Evolutionary conservation across 2,113 vertebrate genomes (phyloP).

Genomic region (Phalacrocorax carbo): DNA sequence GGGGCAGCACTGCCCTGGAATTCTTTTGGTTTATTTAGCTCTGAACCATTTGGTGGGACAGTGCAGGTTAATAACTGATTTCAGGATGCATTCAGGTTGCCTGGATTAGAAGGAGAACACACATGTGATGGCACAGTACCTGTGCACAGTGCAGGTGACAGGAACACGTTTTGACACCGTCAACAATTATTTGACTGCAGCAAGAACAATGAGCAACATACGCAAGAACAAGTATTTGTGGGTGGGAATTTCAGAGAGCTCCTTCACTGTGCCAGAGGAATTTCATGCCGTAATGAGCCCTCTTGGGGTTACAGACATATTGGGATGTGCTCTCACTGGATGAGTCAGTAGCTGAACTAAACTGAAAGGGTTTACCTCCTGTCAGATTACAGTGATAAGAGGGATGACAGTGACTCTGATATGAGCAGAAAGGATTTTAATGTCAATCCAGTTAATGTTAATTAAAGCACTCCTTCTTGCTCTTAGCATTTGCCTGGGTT

Average conservation of each 20-base stretch:
- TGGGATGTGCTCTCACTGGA: background rate
- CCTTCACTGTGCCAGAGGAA: background rate
- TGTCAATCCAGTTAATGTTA: background rate
- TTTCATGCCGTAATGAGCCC: background rate
- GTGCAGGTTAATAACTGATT: background rate
- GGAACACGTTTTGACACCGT: background rate
- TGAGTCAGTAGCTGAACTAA: background rate
- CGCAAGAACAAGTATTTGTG: background rate
- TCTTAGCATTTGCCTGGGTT: background rate
- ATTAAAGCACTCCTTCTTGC: background rate
- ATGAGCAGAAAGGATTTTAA: background rate
- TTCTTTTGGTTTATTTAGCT: background rate
- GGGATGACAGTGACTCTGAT: background rate
- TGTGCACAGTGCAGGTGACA: background rate
- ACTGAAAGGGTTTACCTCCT: background rate
- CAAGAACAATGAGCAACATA: background rate
- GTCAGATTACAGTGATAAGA: background rate
- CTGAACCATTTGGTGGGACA: background rate
- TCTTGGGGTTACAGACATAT: background rate
- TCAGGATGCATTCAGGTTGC: background rate
- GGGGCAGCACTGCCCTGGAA: background rate
- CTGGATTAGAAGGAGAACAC: background rate
- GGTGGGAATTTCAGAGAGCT: background rate
- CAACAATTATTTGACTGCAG: background rate
- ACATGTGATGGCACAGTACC: background rate